Conservation (phyloP, 2,888 invertebrate species). For the Lasioglossum calceatum region DNA sequence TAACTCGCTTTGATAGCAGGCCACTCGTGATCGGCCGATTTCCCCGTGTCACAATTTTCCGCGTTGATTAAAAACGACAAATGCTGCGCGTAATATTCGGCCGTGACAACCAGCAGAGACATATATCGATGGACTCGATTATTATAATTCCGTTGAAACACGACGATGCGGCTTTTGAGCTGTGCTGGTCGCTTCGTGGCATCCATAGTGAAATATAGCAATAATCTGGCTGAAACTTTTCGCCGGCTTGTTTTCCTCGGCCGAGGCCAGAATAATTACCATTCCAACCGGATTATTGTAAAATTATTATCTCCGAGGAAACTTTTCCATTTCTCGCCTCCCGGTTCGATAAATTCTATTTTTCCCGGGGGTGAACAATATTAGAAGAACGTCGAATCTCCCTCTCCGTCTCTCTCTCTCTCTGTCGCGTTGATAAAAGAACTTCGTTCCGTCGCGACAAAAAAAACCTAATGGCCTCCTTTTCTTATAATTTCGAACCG, state of each 20-base stretch:
- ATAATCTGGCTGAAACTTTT: not conserved
- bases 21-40: conserved; percentile 24
- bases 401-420: not conserved
- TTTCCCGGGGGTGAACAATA: not conserved
- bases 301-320: conserved; percentile 1
- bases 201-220: not conserved
- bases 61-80: conserved; percentile 57
- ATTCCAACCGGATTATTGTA: not conserved
- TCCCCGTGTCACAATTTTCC: not conserved
- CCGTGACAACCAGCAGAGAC: not conserved
- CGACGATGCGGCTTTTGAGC: not conserved
- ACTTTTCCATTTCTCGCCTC: not conserved
- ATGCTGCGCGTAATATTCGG: conserved; percentile 48
- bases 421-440: not conserved
- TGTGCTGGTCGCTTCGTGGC: not conserved
- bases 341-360: not conserved
- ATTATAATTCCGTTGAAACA: not conserved
- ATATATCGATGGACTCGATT: not conserved
- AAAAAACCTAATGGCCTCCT: conserved; percentile 12
- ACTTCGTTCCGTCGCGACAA: not conserved
- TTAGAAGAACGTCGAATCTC: conserved; percentile 1
- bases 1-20: conserved; percentile 11
- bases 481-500: conserved; percentile 19
- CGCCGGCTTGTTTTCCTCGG: not conserved
- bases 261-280: not conserved